A percentile compares a stretch with the other conserved stretches of the same genome.
Conservation (phyloP, 2,888 invertebrate genomes). For the Deilephila elpenor region DNA sequence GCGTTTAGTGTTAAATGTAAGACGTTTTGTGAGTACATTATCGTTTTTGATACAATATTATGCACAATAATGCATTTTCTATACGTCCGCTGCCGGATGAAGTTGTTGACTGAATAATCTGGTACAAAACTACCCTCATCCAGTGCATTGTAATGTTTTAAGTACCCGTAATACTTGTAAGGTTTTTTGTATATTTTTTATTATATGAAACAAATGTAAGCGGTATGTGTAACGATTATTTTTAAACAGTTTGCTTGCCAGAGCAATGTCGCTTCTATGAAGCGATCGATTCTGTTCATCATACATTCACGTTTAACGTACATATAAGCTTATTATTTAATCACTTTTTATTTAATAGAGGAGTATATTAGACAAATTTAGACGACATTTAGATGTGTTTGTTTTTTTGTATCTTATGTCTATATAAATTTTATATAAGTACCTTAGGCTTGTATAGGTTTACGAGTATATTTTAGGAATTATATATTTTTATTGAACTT, state of each 20-base stretch:
- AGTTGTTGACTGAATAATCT: conserved; percentile 65
- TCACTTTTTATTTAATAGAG: conserved; percentile 36
- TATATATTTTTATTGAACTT: conserved; percentile 58
- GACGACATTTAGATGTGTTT: conserved; percentile 28
- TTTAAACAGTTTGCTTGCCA: conserved; percentile 66
- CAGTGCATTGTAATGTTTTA: conserved; percentile 78
- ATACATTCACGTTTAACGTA: conserved; percentile 37
- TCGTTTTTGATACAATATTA: conserved; percentile 58
- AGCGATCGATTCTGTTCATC: conserved; percentile 53
- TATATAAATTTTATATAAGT: conserved; percentile 58
- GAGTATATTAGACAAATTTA: conserved; percentile 38
- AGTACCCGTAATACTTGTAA: conserved; percentile 66
- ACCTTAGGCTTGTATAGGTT: conserved; percentile 65
- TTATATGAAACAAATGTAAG: conserved; percentile 52
- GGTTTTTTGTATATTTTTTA: conserved; percentile 76
- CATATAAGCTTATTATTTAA: conserved; percentile 45
- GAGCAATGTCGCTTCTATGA: conserved; percentile 76
- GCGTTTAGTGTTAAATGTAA: conserved; percentile 50
- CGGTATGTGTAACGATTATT: conserved; percentile 23
- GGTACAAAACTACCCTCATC: conserved; percentile 78
- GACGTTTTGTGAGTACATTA: conserved; percentile 62
- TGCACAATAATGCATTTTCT: conserved; percentile 75
- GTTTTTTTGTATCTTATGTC: conserved; percentile 52
- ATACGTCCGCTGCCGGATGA: conserved; percentile 60
- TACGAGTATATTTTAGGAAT: conserved; percentile 41